These are phyloP conservation scores for Oikopleura vanhoeffeni DNA, from an alignment of 23 tunicate species.

Conservation along the genomic window DNA sequence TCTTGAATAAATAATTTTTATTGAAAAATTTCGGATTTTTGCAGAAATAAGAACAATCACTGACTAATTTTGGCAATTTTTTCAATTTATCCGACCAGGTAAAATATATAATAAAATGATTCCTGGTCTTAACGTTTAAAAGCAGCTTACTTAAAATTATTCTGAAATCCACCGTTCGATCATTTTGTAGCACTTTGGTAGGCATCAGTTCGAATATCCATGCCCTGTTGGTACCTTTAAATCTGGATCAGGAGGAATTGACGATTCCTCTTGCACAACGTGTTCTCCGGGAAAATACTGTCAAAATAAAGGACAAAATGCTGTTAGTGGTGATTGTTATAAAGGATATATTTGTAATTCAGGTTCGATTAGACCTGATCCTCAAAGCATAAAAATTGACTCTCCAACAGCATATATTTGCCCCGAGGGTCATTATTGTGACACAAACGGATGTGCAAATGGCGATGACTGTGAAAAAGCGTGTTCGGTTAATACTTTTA, in stretches of 20 bases:
- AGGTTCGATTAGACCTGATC: neutral
- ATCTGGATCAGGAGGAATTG: slow-evolving; percentile 43
- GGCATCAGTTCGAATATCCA: slow-evolving; percentile 36
- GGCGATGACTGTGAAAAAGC: slow-evolving; percentile 33
- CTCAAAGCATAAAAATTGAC: slow-evolving; percentile 22
- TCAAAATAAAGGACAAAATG: slow-evolving; percentile 20
- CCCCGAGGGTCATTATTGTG: slow-evolving; percentile 38
- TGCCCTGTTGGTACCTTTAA: slow-evolving; percentile 81
- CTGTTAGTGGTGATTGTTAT: slow-evolving; percentile 39
- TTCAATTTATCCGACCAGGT: too few relatives aligned
- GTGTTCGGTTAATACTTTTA: slow-evolving; percentile 46
- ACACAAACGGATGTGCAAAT: neutral
- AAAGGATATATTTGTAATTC: slow-evolving; percentile 39
- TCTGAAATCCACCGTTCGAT: too few relatives aligned
- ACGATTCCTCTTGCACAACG: slow-evolving; percentile 21
- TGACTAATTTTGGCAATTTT: too few relatives aligned
- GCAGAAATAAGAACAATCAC: too few relatives aligned
- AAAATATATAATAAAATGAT: too few relatives aligned
- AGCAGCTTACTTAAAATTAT: too few relatives aligned
- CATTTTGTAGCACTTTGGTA: too few relatives aligned
- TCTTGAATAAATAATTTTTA: too few relatives aligned
- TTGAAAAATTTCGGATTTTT: too few relatives aligned
- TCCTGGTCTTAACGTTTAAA: too few relatives aligned
- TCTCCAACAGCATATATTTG: too few relatives aligned
- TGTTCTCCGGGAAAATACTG: slow-evolving; percentile 68